Evolutionary conservation across 2,797 vertebrate genomes (phyloP), one percentile per base, ranked within the genome.

Genomic region (Esox masquinongy): DNA sequence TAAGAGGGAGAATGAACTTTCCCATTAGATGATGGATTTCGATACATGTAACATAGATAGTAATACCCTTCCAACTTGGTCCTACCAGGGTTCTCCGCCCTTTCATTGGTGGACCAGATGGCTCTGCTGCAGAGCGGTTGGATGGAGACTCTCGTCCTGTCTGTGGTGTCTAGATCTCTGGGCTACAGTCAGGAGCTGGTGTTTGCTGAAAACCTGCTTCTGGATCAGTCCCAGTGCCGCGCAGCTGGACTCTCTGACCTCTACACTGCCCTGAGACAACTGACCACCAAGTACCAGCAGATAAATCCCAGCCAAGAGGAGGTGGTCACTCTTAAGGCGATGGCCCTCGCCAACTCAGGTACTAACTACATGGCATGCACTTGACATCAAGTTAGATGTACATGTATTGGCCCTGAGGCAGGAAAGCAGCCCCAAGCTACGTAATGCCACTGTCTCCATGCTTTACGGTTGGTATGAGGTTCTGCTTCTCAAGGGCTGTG

Each of bases 81-180:
- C 51, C 71, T 51, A 9, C 1, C 77, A 94, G 93, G 92, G 1
- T 94, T 94, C 83, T 84, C 89, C 0, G 51, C 47, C 0, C 92
- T 94, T n/a, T 91, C 92, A 51, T 79, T 94, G 89, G 90, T 87
- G 11, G 93, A 94, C 74, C 93, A 94, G 91, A 94, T 93, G 91
- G 91, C 92, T 0, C 74, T 94, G 75, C 84, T 94, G 49, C 93
- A 94, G 83, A 92, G 91, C 0, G 92, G 92, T 12, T 94, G 93
- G 93, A 93, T 94, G 93, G 93, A 94, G 82, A 87, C 85, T 0
- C 82, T 94, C 84, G 80, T 93, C 24, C 87, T 93, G 49, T 85
- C 86, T 4, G 92, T 94, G 83, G 93, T 90, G 61, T 92, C 88
- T 84, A 84, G 91, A 0, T 94, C 93, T 0, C 87, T 90, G 79